Percentiles rank a stretch among this genome's conserved stretches.
Evolutionary conservation across 2,797 vertebrate genomes (phyloP).

Genomic region (Mus minutoides): DNA sequence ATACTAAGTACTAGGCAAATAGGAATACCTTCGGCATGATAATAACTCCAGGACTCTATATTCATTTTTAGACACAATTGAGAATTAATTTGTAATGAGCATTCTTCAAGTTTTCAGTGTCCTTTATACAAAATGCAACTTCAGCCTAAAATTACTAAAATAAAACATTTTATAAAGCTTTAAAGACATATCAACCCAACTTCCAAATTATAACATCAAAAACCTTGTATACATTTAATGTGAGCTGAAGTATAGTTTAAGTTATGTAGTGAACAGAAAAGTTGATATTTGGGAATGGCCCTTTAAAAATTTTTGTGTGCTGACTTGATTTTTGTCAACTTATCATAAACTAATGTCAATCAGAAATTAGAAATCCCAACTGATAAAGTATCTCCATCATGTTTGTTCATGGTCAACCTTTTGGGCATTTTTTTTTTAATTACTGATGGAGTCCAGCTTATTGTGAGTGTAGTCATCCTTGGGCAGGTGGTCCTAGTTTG

Average conservation of each 20-base stretch:
- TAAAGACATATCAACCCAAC: neutral
- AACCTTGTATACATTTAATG: neutral
- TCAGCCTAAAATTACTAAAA: neutral
- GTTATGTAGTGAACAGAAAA: neutral
- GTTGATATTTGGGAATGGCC: neutral
- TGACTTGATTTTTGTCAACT: neutral
- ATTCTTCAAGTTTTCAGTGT: neutral
- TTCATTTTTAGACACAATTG: neutral
- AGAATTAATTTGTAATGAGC: neutral
- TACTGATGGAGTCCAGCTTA: neutral
- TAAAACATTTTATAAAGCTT: neutral
- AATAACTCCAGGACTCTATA: accelerated
- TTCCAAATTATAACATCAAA: neutral
- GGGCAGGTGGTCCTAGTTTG: neutral
- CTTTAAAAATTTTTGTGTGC: neutral
- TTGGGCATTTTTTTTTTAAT: neutral
- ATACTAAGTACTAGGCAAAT: neutral
- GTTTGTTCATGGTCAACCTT: neutral
- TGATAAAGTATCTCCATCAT: neutral
- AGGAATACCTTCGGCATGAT: neutral
- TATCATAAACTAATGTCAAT: neutral
- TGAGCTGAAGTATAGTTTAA: neutral
- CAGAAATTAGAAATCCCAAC: neutral
- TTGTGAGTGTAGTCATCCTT: neutral
- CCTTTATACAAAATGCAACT: neutral